Evolutionary conservation across 2,113 vertebrate species (phyloP).

Genomic region (Phrynosoma platyrhinos): DNA sequence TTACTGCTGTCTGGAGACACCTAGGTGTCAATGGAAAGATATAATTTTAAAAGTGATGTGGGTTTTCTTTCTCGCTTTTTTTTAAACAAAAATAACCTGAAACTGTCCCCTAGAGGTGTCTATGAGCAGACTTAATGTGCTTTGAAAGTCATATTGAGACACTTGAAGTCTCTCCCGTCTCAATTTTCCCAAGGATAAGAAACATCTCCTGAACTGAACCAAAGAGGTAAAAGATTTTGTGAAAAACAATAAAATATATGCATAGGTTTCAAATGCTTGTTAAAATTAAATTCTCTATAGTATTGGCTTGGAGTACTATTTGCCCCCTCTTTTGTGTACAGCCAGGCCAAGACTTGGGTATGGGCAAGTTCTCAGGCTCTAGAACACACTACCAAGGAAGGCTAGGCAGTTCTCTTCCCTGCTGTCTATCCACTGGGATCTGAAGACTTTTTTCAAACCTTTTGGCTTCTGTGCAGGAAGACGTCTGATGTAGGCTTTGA

Average conservation of each 20-base stretch:
- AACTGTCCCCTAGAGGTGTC: conserved; percentile 22
- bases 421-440: background rate
- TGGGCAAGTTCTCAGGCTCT: background rate
- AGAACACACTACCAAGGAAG: background rate
- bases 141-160: conserved; percentile 45
- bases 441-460: background rate
- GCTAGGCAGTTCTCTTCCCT: no score
- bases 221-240: background rate
- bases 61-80: conserved; percentile 12
- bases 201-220: background rate
- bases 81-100: background rate
- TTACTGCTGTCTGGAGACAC: conserved; percentile 11
- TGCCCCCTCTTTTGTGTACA: background rate
- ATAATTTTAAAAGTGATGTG: conserved; percentile 1
- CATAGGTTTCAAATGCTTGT: background rate
- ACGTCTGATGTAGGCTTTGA: background rate
- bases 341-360: background rate
- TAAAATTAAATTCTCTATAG: background rate
- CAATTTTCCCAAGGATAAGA: background rate
- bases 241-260: background rate
- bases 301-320: background rate
- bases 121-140: conserved; percentile 53
- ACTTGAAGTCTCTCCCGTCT: background rate
- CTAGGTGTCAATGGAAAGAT: conserved; percentile 8
- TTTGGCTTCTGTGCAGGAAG: background rate